Conservation (phyloP, 2,797 vertebrate genomes). For the Oryzias dopingdopingensis region DNA sequence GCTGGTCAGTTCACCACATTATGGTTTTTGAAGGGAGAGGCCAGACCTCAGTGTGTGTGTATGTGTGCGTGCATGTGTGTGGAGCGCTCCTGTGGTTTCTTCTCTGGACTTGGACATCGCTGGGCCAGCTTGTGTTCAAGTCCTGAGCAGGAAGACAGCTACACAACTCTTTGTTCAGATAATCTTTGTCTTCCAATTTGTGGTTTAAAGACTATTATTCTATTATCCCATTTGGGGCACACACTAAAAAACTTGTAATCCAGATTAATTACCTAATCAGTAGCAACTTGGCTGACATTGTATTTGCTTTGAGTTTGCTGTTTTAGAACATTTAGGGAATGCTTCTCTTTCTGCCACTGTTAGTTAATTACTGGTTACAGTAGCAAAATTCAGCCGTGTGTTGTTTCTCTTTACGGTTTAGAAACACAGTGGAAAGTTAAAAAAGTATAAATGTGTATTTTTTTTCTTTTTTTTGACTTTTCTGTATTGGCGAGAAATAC, state of each 20-base stretch:
- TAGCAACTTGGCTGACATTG: conserved; percentile 8
- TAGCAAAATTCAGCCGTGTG: conserved; percentile 46
- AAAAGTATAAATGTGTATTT: conserved; percentile 27
- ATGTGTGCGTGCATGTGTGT: conserved; percentile 18
- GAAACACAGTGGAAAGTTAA: conserved; percentile 37
- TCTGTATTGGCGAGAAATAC: conserved; percentile 1
- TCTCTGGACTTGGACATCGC: conserved; percentile 67
- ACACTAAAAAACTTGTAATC: conserved; percentile 30
- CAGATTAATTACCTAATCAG: conserved; percentile 41
- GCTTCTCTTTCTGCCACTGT: conserved; percentile 60
- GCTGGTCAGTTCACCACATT: conserved; percentile 75
- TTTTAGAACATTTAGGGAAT: conserved; percentile 42
- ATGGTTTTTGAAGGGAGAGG: conserved; percentile 79
- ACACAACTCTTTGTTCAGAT: conserved; percentile 41
- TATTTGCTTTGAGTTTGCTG: conserved; percentile 20
- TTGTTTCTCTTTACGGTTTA: conserved; percentile 63
- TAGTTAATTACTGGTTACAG: conserved; percentile 65
- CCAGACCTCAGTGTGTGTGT: conserved; percentile 73
- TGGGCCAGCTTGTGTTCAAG: conserved; percentile 72
- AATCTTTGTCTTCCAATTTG: conserved; percentile 49
- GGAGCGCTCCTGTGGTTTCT: conserved; percentile 63
- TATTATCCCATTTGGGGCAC: conserved; percentile 27
- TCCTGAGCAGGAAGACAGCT: conserved; percentile 60
- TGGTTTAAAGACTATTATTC: conserved; percentile 60
- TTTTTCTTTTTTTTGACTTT: conserved; percentile 21